phyloP scores from a whole-genome alignment of 2,113 vertebrate genomes.

The Petromus typicus region DNA sequence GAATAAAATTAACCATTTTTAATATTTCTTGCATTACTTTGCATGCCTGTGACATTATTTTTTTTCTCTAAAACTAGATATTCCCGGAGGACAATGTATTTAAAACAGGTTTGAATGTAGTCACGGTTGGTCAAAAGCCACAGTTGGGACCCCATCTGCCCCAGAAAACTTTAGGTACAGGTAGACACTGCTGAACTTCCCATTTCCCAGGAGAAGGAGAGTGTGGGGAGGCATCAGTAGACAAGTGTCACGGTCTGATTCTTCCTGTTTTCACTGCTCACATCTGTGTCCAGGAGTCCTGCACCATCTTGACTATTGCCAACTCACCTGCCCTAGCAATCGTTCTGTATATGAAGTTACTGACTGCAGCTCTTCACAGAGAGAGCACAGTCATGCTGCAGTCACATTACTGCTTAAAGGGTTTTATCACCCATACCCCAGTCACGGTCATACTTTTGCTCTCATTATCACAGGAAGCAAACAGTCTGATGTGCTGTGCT shows the following conservation, averaged over 20 bases:
- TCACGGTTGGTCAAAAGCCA: too few species aligned
- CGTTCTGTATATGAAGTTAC: not conserved
- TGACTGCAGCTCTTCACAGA: not conserved
- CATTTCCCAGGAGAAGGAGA: not conserved
- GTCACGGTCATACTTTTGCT: not conserved
- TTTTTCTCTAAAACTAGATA: not conserved
- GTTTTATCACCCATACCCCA: not conserved
- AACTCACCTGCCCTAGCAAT: not conserved
- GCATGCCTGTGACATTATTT: not conserved
- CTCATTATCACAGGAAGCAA: not conserved
- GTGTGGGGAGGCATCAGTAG: accelerated
- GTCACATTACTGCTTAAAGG: not conserved
- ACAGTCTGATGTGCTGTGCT: not conserved
- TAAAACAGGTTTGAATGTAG: not conserved
- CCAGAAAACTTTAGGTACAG: not conserved
- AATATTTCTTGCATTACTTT: not conserved
- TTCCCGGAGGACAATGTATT: not conserved
- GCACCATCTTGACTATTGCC: not conserved
- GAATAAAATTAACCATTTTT: not conserved
- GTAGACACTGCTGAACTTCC: not conserved
- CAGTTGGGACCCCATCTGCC: not conserved
- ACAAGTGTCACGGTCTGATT: accelerated
- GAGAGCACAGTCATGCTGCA: not conserved
- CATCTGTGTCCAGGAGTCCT: not conserved
- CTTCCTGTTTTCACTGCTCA: not conserved